These are phyloP conservation scores for Otolemur garnettii DNA, from an alignment of 2,113 vertebrate genomes.

Conservation along the genomic window DNA sequence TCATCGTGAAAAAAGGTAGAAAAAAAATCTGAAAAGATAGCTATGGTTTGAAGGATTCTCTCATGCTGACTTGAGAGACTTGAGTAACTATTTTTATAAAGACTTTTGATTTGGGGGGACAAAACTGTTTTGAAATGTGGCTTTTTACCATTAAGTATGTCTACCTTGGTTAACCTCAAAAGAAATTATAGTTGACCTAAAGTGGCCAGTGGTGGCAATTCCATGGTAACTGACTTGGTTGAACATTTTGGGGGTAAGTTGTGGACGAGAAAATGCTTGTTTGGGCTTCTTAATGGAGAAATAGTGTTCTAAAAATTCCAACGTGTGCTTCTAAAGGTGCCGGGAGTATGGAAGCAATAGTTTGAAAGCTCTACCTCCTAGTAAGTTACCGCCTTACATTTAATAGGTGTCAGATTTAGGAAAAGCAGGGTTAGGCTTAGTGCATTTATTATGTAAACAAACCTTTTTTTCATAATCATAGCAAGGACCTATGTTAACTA, in stretches of 20 bases:
- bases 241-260: conserved; percentile 9
- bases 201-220: conserved; percentile 59
- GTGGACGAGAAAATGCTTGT: conserved; percentile 18
- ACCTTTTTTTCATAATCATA: neutral
- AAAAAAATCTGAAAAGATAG: neutral
- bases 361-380: conserved; percentile 10
- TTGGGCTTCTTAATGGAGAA: conserved; percentile 51
- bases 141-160: conserved; percentile 52
- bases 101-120: conserved; percentile 44
- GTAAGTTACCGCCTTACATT: neutral
- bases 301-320: conserved; percentile 28
- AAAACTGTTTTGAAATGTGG: conserved; percentile 55
- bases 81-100: conserved; percentile 37
- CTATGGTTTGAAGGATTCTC: neutral
- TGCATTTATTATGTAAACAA: neutral
- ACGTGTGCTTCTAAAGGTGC: neutral
- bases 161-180: conserved; percentile 65
- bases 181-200: conserved; percentile 61
- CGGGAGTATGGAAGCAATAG: neutral
- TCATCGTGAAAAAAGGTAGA: neutral
- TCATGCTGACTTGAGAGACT: neutral
- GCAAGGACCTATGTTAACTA: conserved; percentile 31
- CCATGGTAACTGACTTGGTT: conserved; percentile 42
- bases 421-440: neutral
- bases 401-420: neutral